Conservation (phyloP, 2,113 vertebrate species). For the Cottus gobio region DNA sequence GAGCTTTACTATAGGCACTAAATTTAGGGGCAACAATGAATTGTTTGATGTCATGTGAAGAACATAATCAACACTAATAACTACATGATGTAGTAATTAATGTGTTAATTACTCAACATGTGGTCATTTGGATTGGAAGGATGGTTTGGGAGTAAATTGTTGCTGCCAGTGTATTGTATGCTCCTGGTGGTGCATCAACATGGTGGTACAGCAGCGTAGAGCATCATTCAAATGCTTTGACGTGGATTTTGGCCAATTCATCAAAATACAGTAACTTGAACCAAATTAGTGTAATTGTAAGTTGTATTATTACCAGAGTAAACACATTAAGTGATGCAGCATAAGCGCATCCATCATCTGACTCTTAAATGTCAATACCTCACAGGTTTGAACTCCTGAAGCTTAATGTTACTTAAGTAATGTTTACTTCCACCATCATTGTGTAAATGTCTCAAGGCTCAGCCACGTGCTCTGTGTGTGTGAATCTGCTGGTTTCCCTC, state of each 20-base stretch:
- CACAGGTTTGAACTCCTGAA: too few species aligned
- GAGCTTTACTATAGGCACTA: not conserved
- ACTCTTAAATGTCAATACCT: not conserved
- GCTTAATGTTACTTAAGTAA: too few species aligned
- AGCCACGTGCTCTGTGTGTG: not conserved
- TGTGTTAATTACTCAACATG: slow-evolving; percentile 2
- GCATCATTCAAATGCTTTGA: not conserved
- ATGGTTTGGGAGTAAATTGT: not conserved
- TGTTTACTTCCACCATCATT: not conserved
- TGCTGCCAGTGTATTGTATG: not conserved
- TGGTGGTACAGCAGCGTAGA: not conserved
- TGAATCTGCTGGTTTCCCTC: not conserved
- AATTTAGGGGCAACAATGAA: too few species aligned
- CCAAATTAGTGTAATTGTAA: not conserved
- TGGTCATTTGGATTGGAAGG: too few species aligned
- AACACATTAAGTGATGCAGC: not conserved
- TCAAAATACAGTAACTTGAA: not conserved
- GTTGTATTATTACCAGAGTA: not conserved
- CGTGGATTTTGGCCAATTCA: not conserved
- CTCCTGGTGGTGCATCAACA: not conserved
- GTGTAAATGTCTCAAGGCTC: not conserved
- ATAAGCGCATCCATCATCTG: not conserved
- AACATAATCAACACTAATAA: not conserved
- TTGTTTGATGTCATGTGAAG: not conserved
- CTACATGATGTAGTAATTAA: not conserved